These are phyloP conservation scores for Colius striatus DNA, from an alignment of 2,113 vertebrate species.

Conservation along the genomic window DNA sequence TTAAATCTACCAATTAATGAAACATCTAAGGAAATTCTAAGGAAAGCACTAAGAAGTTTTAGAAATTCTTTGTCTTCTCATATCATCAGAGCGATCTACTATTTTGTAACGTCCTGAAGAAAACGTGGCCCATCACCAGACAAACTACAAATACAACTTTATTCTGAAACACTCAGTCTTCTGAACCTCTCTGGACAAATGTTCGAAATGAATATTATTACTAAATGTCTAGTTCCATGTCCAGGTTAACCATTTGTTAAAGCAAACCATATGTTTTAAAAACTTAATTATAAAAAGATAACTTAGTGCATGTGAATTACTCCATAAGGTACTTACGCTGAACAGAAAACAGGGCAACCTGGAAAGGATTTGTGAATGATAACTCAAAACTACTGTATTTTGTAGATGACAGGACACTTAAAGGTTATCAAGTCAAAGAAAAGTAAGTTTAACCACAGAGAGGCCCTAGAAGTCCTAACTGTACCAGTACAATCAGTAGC, in stretches of 20 bases:
- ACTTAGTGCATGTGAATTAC: neutral
- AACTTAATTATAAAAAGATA: neutral
- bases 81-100: neutral
- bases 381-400: neutral
- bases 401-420: neutral
- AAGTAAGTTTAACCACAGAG: neutral
- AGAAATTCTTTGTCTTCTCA: neutral
- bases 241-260: neutral
- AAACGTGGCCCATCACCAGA: neutral
- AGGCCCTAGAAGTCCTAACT: neutral
- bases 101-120: neutral
- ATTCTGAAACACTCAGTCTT: neutral
- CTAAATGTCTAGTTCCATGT: neutral
- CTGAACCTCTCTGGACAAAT: neutral
- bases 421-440: neutral
- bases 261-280: neutral
- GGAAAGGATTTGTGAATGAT: neutral
- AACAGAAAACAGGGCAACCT: neutral
- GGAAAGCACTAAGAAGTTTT: neutral
- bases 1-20: neutral
- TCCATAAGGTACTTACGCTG: neutral
- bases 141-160: neutral
- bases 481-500: neutral
- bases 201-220: neutral
- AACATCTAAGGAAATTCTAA: neutral